phyloP scores from a whole-genome alignment of 2,113 vertebrate genomes.

The human region DNA sequence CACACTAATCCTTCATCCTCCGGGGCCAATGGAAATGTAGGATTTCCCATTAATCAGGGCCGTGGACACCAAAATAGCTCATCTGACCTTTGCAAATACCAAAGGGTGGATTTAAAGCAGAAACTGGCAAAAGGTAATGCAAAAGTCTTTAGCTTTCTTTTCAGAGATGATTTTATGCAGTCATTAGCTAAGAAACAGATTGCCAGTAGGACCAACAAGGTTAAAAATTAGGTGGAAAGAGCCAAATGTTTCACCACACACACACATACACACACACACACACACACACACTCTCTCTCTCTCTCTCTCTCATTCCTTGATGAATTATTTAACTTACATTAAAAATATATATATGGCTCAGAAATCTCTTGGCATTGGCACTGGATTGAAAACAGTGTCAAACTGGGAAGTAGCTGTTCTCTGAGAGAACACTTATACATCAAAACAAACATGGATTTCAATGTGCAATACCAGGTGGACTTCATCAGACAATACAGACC shows the following conservation, averaged over 20 bases:
- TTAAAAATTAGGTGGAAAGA: conserved; percentile 48
- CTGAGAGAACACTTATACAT: neutral
- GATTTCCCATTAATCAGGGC: conserved; percentile 62
- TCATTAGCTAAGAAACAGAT: conserved; percentile 53
- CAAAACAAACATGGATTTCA: conserved; percentile 44
- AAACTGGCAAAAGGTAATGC: conserved; percentile 20
- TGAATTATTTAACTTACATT: conserved; percentile 68
- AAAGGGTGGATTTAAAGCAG: conserved; percentile 66
- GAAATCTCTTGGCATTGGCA: conserved; percentile 45
- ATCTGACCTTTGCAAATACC: conserved; percentile 67
- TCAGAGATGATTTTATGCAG: conserved; percentile 53
- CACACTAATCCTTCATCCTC: conserved; percentile 50
- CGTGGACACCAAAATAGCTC: conserved; percentile 32
- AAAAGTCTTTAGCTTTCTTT: conserved; percentile 42
- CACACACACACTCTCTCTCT: neutral
- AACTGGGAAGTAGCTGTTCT: conserved; percentile 59
- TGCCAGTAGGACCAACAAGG: neutral
- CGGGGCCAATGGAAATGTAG: conserved; percentile 53
- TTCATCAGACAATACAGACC: conserved; percentile 40
- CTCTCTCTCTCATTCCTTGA: neutral
- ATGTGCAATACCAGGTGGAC: neutral
- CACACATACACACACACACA: neutral
- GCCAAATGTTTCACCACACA: neutral
- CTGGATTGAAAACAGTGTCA: conserved; percentile 50
- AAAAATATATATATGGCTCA: conserved; percentile 59